Evolutionary conservation across 2,888 invertebrate species (phyloP).

Genomic region (Cactoblastis cactorum): DNA sequence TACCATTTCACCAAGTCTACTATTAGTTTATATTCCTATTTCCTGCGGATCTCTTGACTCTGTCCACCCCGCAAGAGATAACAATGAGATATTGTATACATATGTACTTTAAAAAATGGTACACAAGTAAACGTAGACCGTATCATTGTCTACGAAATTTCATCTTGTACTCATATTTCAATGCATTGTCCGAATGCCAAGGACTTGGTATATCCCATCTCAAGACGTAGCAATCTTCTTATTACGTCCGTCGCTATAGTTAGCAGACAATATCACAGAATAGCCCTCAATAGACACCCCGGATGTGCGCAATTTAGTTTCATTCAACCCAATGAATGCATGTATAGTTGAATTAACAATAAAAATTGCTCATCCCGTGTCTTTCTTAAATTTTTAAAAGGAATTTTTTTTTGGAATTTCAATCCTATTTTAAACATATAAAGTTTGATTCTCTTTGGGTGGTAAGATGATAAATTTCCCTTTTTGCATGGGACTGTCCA

Average conservation of each 20-base stretch:
- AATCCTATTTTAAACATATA: conserved; percentile 9
- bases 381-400: conserved; percentile 23
- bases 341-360: conserved; percentile 71
- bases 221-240: conserved; percentile 57
- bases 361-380: conserved; percentile 72
- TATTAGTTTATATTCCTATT: no score
- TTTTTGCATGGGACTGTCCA: conserved; percentile 48
- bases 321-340: conserved; percentile 68
- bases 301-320: conserved; percentile 76
- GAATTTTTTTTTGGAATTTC: conserved; percentile 15
- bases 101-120: no score
- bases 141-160: background rate
- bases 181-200: conserved; percentile 24
- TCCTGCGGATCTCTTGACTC: no score
- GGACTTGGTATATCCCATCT: conserved; percentile 41
- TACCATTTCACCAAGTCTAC: no score
- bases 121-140: background rate
- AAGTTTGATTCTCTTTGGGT: conserved; percentile 20
- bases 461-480: conserved; percentile 27
- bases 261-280: conserved; percentile 45
- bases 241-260: conserved; percentile 49
- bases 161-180: conserved; percentile 41
- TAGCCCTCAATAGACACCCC: conserved; percentile 68
- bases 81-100: no score
- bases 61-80: no score